Conservation (phyloP, 2,797 vertebrate genomes). For the Syngnathus rostellatus region DNA sequence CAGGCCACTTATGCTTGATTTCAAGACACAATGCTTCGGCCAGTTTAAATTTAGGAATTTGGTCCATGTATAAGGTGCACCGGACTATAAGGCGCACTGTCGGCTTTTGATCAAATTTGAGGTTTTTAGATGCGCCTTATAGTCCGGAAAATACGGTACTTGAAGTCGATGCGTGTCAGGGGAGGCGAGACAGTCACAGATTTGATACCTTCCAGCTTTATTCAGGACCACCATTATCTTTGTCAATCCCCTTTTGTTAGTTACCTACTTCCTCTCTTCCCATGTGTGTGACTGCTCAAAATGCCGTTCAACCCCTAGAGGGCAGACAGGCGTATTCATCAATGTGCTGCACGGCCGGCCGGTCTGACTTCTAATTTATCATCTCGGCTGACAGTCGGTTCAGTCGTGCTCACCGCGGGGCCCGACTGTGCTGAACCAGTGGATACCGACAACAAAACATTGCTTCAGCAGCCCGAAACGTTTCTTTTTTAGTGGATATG, state of each 20-base stretch:
- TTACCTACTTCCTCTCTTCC: not conserved
- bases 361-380: constrained; percentile 61
- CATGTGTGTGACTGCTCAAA: constrained; percentile 16
- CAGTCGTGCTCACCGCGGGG: constrained; percentile 30
- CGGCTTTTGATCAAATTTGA: no score
- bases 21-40: no score
- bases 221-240: not conserved
- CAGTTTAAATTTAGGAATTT: no score
- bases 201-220: not conserved
- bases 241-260: not conserved
- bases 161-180: not conserved
- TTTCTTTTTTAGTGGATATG: not conserved
- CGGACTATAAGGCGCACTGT: no score
- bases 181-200: not conserved
- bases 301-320: constrained; percentile 28
- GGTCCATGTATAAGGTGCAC: no score
- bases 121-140: no score
- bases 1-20: no score
- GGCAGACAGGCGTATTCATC: constrained; percentile 46
- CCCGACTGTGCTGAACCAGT: constrained; percentile 10
- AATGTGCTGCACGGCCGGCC: constrained; percentile 54
- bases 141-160: not conserved
- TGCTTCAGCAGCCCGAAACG: not conserved
- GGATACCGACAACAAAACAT: constrained; percentile 6
- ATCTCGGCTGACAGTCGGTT: constrained; percentile 45